Evolutionary conservation across 2,888 invertebrate genomes (phyloP).

Genomic region (Apodemia mormo): DNA sequence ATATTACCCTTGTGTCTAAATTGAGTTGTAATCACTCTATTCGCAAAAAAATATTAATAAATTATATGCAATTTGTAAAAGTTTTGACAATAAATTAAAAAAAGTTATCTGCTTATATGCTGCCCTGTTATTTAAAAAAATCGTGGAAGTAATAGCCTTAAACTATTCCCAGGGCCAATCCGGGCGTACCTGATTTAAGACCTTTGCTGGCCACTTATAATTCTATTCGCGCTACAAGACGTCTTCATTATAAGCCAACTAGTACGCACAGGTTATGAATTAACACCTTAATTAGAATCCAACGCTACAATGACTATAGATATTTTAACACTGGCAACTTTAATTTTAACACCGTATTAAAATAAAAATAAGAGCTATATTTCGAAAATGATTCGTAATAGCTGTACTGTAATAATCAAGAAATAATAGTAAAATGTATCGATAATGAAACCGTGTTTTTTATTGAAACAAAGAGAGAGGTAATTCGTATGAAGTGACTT

Average conservation of each 20-base stretch:
- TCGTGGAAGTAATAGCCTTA: neutral
- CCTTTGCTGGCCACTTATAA: conserved; percentile 7
- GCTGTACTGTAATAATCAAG: conserved; percentile 32
- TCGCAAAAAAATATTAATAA: too few relatives aligned
- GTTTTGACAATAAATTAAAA: too few relatives aligned
- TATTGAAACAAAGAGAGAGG: conserved; percentile 70
- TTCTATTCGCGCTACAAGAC: conserved; percentile 18
- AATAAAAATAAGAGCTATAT: neutral
- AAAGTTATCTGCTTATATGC: too few relatives aligned
- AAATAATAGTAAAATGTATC: conserved; percentile 58
- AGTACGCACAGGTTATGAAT: conserved; percentile 36
- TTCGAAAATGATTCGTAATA: conserved; percentile 5
- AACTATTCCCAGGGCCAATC: neutral
- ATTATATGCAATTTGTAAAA: too few relatives aligned
- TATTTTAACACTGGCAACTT: conserved; percentile 34
- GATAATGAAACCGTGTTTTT: conserved; percentile 71
- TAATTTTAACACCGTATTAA: conserved; percentile 16
- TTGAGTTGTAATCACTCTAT: too few relatives aligned
- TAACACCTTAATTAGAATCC: conserved; percentile 66
- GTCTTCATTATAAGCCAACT: conserved; percentile 25
- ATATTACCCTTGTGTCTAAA: too few relatives aligned
- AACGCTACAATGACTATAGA: conserved; percentile 45
- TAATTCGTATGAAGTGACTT: conserved; percentile 81
- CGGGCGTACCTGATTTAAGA: conserved; percentile 2
- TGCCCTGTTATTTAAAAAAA: too few relatives aligned